These are phyloP conservation scores for Graphium colonna DNA, from an alignment of 2,888 invertebrate species.

Conservation along the genomic window DNA sequence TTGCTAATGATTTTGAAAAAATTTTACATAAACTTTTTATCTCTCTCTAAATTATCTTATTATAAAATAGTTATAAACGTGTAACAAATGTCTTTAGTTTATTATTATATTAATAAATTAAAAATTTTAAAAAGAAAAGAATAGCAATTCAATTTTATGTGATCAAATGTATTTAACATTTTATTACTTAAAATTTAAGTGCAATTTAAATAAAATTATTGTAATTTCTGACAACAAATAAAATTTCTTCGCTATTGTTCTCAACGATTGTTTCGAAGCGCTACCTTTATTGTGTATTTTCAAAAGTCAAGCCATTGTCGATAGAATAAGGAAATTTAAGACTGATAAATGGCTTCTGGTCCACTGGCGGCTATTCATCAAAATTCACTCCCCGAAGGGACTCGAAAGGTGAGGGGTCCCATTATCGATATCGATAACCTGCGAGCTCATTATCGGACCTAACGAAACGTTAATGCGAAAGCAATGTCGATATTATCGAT, in stretches of 20 bases:
- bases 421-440: slow-evolving; percentile 2
- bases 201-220: neutral
- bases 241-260: neutral
- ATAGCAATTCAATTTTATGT: no score
- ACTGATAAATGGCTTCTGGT: neutral
- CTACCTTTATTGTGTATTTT: neutral
- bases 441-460: slow-evolving; percentile 1
- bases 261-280: neutral
- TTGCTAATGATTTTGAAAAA: no score
- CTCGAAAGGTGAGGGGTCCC: neutral
- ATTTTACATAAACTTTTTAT: no score
- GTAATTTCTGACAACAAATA: neutral
- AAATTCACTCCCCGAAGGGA: neutral
- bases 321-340: neutral
- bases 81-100: no score
- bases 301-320: neutral
- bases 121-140: no score
- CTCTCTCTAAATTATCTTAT: no score
- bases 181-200: neutral
- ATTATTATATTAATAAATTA: no score
- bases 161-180: no score
- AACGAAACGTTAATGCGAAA: slow-evolving; percentile 3
- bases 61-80: no score
- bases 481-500: slow-evolving; percentile 11
- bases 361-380: neutral